These are phyloP conservation scores for Rotaria sp. DNA, from an alignment of 2,888 invertebrate genomes.

Conservation along the genomic window DNA sequence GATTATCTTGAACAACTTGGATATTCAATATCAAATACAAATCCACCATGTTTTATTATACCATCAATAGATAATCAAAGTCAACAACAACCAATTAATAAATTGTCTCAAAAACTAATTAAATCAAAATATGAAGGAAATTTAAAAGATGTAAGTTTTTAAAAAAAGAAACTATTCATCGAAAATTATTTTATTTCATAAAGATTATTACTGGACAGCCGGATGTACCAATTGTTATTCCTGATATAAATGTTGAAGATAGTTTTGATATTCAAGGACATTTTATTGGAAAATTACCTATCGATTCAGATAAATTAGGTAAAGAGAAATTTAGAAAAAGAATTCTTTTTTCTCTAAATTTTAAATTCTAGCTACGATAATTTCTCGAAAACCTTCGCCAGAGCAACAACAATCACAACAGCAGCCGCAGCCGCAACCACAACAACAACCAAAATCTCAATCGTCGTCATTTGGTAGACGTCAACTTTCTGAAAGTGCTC, in stretches of 20 bases:
- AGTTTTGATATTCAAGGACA: background rate
- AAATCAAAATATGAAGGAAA: background rate
- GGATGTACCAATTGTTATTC: background rate
- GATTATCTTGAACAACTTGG: conserved; percentile 3
- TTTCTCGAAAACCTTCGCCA: background rate
- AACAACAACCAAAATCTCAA: background rate
- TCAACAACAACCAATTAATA: background rate
- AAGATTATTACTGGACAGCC: background rate
- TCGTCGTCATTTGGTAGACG: background rate
- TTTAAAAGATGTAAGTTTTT: conserved; percentile 13
- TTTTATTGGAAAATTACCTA: background rate
- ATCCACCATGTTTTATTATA: background rate
- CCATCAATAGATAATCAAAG: background rate
- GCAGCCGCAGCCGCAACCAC: background rate
- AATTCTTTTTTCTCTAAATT: background rate
- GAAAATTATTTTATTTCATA: background rate
- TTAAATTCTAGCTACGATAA: background rate
- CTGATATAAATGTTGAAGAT: background rate
- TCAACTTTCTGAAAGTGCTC: background rate
- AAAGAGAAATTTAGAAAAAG: background rate
- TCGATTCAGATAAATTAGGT: background rate
- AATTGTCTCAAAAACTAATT: conserved; percentile 5
- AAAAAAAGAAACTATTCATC: background rate
- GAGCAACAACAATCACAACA: background rate
- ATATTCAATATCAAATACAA: background rate